Evolutionary conservation across 2,113 vertebrate species (phyloP), one percentile per base, ranked within the genome.

Genomic region (Limanda limanda): DNA sequence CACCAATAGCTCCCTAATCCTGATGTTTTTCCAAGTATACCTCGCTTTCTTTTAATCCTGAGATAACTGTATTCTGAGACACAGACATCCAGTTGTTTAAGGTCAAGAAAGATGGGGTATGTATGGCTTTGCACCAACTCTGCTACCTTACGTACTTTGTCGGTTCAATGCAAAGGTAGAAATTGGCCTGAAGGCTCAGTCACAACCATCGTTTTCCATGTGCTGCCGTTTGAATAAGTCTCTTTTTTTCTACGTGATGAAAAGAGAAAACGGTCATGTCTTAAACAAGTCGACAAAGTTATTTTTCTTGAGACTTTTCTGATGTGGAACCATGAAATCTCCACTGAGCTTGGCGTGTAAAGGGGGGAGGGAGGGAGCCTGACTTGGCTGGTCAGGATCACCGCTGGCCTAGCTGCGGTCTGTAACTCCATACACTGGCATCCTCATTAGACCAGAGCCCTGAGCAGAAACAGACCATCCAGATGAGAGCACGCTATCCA

Each of bases 391-490:
- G 51, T 79, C 40, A 55, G 67, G 51, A 72, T 66, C 83, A 71
- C 70, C 24, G 68, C 68, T 37, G 68, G 79, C 63, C 72, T 75
- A 14, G 55, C 77, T 24, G 45, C 23, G 9, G 35, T 84, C 76
- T 84, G 69, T 70, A 88, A 68, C 76, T 70, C 59, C 63, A 61
- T 68, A 68, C 63, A 57, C 81, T 76, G 85, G 68, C 68, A 68
- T 84, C 80, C 87, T 90, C 85, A 84, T 90, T 87, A 86, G 57
- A 82, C 64, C 61, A 31, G 66, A 79, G 65, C 73, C 82, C 68
- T 48, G 67, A 87, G 86, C 74, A 72, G 71, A 82, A 85, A 74
- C 83, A 79, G 71, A 47, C 57, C 35, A 21, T 76, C 71, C 75
- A 81, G 71, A 79, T 69, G 80, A 61, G 72, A 74, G 65, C 71